Base-by-base conservation (phyloP, 2,888 invertebrate species). In the Caenorhabditis becei region DNA sequence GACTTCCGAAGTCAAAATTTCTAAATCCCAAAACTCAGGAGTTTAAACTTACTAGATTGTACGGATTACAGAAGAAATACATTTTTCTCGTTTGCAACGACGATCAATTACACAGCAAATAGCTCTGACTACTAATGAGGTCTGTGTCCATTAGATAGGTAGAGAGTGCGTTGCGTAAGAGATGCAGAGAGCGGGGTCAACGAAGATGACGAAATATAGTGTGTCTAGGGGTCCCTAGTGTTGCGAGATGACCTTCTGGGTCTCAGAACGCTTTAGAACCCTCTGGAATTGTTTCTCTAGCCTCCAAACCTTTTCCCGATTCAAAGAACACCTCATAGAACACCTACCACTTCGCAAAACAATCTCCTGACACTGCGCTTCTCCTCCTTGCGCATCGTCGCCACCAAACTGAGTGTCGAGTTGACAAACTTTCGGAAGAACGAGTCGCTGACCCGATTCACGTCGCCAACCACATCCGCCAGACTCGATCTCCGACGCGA, bases 341-440 rank as follows among this genome's bases (percentile, higher is more conserved):
- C 32, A 7, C 32, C 32, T 58, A 77, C 77, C 77, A 77, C 58
- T n/a, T 77, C 77, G n/a, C 35, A 63, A 56, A 77, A 62, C 61
- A 77, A 51, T 23, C 54, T 35, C 58, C 58, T 77, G 23, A 69
- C 69, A 28, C 47, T 77, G 4, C 65, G 56, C 24, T 74, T 74
- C 63, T 69, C 69, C 3, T 77, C 62, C 14, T 77, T 70, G 14
- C 69, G 37, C 62, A 77, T 58, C 11, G 53, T 49, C 8, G 54
- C 24, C 11, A 70, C 69, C 41, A 70, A 1, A 4, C 23, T 77
- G 16, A 77, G 47, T 58, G 69, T 63, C 14, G 69, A 69, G 44
- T 77, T 77, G 37, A 77, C 63, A 58, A 77, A 77, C 58, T 63
- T 62, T 23, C 56, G 77, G 54, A 77, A 77, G 7, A 69, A 58